A percentile compares a stretch with the other conserved stretches of the same genome.
These are phyloP conservation scores for Drosophila azteca DNA, from an alignment of 1,140 invertebrate species.

Conservation along the genomic window DNA sequence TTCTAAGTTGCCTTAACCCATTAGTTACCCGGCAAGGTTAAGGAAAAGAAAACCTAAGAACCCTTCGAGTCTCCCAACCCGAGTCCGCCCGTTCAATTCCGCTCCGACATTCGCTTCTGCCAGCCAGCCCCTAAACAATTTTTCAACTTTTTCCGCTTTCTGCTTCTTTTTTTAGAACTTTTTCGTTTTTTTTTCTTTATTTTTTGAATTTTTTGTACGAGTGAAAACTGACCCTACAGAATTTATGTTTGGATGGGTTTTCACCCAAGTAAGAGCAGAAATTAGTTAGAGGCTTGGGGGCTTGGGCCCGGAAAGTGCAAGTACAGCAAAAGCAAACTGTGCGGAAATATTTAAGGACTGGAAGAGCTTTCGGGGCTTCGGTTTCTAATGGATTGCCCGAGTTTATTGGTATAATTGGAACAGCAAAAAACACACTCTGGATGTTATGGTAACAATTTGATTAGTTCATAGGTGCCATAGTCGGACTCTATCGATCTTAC, in stretches of 20 bases:
- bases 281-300: slow-evolving; percentile 32
- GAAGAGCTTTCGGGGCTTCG: slow-evolving; percentile 43
- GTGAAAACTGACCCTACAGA: slow-evolving; percentile 49
- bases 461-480: slow-evolving; percentile 9
- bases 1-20: slow-evolving; percentile 45
- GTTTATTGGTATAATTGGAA: slow-evolving; percentile 44
- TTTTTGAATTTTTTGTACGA: slow-evolving; percentile 59
- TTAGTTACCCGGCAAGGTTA: slow-evolving; percentile 47
- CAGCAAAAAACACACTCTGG: too few relatives aligned
- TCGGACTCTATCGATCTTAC: slow-evolving; percentile 19
- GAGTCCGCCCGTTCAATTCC: neutral
- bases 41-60: slow-evolving; percentile 2
- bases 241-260: slow-evolving; percentile 59
- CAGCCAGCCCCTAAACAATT: slow-evolving; percentile 26
- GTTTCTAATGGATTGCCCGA: slow-evolving; percentile 46
- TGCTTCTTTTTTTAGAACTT: slow-evolving; percentile 13
- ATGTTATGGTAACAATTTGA: slow-evolving; percentile 17
- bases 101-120: neutral
- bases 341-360: slow-evolving; percentile 77
- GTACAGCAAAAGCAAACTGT: slow-evolving; percentile 72
- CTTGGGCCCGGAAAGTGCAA: slow-evolving; percentile 53
- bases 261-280: slow-evolving; percentile 23
- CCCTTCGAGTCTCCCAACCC: slow-evolving; percentile 15
- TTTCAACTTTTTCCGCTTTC: slow-evolving; percentile 39
- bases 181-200: slow-evolving; percentile 39